Conservation (phyloP, 2,888 invertebrate genomes). For the Pyrochroa serraticornis region DNA sequence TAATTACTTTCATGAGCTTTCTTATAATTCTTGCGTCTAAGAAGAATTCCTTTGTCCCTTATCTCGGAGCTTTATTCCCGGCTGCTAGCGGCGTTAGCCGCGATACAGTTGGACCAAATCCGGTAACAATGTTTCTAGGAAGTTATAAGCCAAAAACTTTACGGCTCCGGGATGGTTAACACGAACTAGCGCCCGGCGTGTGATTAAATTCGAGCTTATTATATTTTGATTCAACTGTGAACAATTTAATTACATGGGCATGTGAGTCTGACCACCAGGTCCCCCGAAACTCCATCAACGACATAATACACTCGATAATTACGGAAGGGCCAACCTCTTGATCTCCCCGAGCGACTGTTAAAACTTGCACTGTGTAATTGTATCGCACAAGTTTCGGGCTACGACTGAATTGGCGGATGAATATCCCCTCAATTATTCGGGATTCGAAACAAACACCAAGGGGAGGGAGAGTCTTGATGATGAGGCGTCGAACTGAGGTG, state of each 20-base stretch:
- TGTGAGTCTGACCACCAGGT: conserved; percentile 23
- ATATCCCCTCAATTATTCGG: too few relatives aligned
- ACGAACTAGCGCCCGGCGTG: conserved; percentile 11
- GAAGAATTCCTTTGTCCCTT: too few relatives aligned
- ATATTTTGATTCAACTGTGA: conserved; percentile 25
- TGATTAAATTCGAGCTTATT: conserved; percentile 23
- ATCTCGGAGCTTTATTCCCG: too few relatives aligned
- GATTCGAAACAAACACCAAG: too few relatives aligned
- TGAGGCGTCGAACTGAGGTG: too few relatives aligned
- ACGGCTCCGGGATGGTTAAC: background rate
- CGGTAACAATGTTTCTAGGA: too few relatives aligned
- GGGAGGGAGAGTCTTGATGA: too few relatives aligned
- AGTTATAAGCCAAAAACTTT: conserved; percentile 6
- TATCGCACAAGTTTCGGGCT: too few relatives aligned
- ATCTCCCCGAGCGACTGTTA: conserved; percentile 22
- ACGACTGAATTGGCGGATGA: too few relatives aligned
- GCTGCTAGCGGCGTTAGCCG: too few relatives aligned
- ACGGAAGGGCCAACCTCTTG: conserved; percentile 18
- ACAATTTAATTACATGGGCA: conserved; percentile 24
- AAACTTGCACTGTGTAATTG: conserved; percentile 20
- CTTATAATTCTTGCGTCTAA: conserved; percentile 4
- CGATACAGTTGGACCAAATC: too few relatives aligned
- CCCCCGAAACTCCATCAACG: conserved; percentile 22
- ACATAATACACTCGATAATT: conserved; percentile 29
- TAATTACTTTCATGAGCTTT: background rate